Evolutionary conservation across 2,797 vertebrate species (phyloP), one percentile per base, ranked within the genome.

Genomic region (Falco novaeseelandiae): DNA sequence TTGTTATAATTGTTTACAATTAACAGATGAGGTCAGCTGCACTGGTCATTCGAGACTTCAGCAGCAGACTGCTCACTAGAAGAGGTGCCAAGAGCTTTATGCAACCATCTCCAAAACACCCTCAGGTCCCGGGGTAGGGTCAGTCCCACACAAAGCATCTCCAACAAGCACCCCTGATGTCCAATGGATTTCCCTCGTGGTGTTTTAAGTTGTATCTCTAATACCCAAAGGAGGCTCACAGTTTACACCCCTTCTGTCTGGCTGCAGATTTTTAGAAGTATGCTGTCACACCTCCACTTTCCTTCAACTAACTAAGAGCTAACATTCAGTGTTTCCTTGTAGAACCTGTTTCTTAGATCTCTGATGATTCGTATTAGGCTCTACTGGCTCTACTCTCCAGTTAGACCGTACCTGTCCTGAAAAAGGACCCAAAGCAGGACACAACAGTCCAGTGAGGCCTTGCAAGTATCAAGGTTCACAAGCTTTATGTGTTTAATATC

Each of bases 101-200:
- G 1, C 20, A 36, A 38, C 23, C 71, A 32, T 3, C 72, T 9
- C 73, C 82, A 38, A 38, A 38, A 38, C 36, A 3, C 2, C 15
- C 58, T 3, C 4, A 3, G 25, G 36, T 22, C 30, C 48, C 42
- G 2, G 3, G 58, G 78, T 6, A 54, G 67, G 67, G 21, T 2
- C 58, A 36, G 36, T 0, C 22, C n/a, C 71, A 69, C 74, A 18
- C 2, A 1, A 23, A 18, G 44, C 22, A 36, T 5, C 83, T 63
- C 54, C 77, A 46, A 1, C 1, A 4, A 58, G 46, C 38, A 30
- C 1, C 42, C 63, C 83, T 0, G 1, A 14, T 1, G 21, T 6
- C 23, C 67, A 5, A 0, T 0, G 1, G 17, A 15, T 10, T 44
- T 22, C 40, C 40, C 36, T 55, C 3, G 0, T 0, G 3, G 57